A percentile compares a stretch with the other conserved stretches of the same genome.
Conservation (phyloP, 2,113 vertebrate genomes). For the Struthidea cinerea region DNA sequence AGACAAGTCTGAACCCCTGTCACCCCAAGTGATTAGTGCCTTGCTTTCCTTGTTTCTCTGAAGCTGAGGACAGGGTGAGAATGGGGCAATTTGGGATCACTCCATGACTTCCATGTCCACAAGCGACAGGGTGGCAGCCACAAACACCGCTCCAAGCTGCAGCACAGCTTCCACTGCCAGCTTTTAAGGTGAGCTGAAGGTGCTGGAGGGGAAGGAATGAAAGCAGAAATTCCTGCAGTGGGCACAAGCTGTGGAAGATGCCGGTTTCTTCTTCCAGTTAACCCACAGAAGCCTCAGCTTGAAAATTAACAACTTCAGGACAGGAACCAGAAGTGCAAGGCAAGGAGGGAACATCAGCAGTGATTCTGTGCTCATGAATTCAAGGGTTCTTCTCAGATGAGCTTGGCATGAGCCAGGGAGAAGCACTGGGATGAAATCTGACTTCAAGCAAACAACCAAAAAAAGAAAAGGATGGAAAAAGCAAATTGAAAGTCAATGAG, state of each 20-base stretch:
- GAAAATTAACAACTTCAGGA: neutral
- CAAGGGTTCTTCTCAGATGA: neutral
- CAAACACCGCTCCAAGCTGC: neutral
- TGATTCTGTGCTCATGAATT: neutral
- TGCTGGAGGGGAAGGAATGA: neutral
- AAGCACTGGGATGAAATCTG: neutral
- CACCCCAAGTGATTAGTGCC: neutral
- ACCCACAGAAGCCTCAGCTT: neutral
- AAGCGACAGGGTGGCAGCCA: accelerated
- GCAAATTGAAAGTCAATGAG: neutral
- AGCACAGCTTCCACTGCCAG: neutral
- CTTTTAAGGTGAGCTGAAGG: neutral
- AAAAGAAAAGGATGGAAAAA: neutral
- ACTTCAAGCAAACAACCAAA: neutral
- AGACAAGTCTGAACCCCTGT: neutral
- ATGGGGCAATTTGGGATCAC: neutral
- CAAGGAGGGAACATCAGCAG: neutral
- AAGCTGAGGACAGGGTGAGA: neutral
- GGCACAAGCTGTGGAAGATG: neutral
- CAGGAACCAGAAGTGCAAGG: neutral
- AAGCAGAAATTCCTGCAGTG: neutral
- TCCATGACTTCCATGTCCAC: accelerated
- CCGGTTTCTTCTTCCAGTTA: neutral
- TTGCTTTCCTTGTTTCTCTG: neutral
- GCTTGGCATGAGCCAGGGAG: neutral